Evolutionary conservation across 1,140 invertebrate species (phyloP).

Genomic region (Drosophila rufa): DNA sequence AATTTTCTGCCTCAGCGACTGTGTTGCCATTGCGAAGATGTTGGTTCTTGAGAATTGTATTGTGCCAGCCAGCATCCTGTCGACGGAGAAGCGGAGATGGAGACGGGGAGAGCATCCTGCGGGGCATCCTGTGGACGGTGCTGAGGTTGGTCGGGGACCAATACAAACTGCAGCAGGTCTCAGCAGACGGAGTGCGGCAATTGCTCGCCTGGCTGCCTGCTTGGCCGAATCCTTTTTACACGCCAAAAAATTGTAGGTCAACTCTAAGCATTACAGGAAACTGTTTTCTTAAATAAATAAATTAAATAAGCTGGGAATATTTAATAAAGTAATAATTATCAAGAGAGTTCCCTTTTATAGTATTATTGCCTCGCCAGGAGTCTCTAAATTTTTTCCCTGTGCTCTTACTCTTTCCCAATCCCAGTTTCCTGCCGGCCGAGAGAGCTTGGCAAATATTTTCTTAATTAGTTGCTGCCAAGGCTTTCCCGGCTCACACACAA

Average conservation of each 20-base stretch:
- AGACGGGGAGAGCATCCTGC: constrained; percentile 2
- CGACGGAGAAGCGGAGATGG: neutral
- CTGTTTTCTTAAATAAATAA: too few relatives aligned
- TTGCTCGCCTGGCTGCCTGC: constrained; percentile 58
- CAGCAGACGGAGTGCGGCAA: constrained; percentile 50
- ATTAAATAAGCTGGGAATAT: neutral
- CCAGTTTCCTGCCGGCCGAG: constrained; percentile 11
- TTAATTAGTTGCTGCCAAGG: constrained; percentile 74
- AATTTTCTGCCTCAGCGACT: constrained; percentile 31
- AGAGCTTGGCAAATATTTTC: constrained; percentile 78
- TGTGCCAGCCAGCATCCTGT: constrained; percentile 24
- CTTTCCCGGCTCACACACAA: constrained; percentile 30
- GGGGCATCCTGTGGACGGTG: constrained; percentile 16
- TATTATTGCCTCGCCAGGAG: too few relatives aligned
- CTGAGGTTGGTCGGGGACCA: constrained; percentile 26
- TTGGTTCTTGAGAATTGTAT: constrained; percentile 54
- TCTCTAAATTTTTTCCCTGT: too few relatives aligned
- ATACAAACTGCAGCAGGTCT: constrained; percentile 52
- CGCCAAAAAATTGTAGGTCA: neutral
- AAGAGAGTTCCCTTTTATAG: too few relatives aligned
- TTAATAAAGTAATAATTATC: too few relatives aligned
- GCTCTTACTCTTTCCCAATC: too few relatives aligned
- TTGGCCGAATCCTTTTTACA: constrained; percentile 18
- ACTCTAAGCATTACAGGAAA: too few relatives aligned
- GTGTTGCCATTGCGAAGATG: constrained; percentile 28